Percentiles rank a stretch among this genome's conserved stretches.
These are phyloP conservation scores for Lemur catta DNA, from an alignment of 2,797 vertebrate genomes.

Conservation along the genomic window DNA sequence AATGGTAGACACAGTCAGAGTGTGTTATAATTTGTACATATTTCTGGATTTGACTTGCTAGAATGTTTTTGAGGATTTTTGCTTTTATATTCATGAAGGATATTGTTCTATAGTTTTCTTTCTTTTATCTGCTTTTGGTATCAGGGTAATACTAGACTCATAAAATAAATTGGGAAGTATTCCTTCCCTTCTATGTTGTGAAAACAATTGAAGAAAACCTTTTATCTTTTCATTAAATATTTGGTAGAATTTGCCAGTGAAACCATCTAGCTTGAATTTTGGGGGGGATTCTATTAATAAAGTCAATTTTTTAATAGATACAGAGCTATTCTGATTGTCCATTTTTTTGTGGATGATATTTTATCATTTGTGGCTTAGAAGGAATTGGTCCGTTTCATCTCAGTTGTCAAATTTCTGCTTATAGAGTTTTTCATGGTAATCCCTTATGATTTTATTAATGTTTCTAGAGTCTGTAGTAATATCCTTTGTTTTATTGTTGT, in stretches of 20 bases:
- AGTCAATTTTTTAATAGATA: neutral
- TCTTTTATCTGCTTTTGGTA: neutral
- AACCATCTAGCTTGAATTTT: neutral
- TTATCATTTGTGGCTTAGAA: neutral
- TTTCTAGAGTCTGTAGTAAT: neutral
- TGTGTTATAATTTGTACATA: neutral
- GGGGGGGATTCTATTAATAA: neutral
- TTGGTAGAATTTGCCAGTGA: neutral
- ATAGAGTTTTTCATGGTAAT: neutral
- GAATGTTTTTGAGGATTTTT: neutral
- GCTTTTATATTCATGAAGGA: neutral
- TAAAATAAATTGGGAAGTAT: neutral
- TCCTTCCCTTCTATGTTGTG: neutral
- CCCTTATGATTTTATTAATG: neutral
- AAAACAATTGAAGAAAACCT: neutral
- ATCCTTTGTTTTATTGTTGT: neutral
- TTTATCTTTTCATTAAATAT: neutral
- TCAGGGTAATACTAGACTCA: neutral
- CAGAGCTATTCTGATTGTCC: neutral
- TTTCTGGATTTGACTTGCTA: neutral
- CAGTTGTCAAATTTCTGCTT: neutral
- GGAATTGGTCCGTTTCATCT: neutral
- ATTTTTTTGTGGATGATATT: neutral
- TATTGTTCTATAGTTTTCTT: neutral
- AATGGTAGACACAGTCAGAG: neutral